These are phyloP conservation scores for Rhineura floridana DNA, from an alignment of 2,113 vertebrate species.

Conservation along the genomic window DNA sequence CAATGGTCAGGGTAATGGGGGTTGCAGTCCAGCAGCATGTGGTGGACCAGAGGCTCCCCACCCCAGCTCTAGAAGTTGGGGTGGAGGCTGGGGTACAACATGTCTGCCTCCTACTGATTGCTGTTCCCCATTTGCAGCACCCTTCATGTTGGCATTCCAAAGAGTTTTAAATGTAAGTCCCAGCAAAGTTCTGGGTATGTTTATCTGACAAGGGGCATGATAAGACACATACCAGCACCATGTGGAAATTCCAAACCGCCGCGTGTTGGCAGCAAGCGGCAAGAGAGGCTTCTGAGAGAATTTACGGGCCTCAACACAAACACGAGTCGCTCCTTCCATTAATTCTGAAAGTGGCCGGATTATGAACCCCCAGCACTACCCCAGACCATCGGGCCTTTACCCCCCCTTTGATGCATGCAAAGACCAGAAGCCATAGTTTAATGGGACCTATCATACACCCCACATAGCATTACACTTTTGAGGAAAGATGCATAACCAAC, in stretches of 20 bases:
- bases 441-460: background rate
- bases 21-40: too few species aligned
- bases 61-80: too few species aligned
- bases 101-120: accelerated
- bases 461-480: background rate
- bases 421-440: too few species aligned
- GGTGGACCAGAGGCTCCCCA: too few species aligned
- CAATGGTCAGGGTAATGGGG: too few species aligned
- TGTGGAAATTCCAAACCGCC: background rate
- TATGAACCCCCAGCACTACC: background rate
- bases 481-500: too few species aligned
- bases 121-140: background rate
- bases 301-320: background rate
- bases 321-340: too few species aligned
- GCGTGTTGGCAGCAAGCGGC: background rate
- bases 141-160: background rate
- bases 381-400: too few species aligned
- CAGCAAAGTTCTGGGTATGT: background rate
- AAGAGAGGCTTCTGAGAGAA: background rate
- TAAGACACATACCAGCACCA: background rate
- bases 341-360: too few species aligned
- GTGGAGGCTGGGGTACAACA: too few species aligned
- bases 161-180: background rate
- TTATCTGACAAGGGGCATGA: background rate
- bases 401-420: background rate